Evolutionary conservation across 2,888 invertebrate genomes (phyloP), one percentile per base, ranked within the genome.

Genomic region (Pristionchus japonicus): DNA sequence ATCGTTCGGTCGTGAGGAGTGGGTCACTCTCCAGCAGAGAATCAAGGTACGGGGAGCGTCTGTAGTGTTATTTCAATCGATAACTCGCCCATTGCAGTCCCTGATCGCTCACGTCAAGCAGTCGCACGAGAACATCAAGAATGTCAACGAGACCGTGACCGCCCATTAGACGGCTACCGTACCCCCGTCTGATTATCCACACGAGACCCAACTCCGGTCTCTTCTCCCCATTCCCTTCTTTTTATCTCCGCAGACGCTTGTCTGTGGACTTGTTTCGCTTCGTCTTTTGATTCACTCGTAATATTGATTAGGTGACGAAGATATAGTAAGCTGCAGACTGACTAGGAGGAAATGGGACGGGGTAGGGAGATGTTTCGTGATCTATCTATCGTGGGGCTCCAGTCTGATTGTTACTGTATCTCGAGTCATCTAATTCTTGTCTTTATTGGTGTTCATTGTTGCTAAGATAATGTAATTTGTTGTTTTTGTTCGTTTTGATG

Each of bases 1-100:
- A 82, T 87, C 89, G 70, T 94, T 94, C 89, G 93, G 92, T 61
- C 88, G 91, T 11, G 91, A 92, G 13, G 93, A 94, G 88, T 94
- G 94, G 94, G 88, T 89, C 40, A 70, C 86, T 13, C 86, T 86
- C 34, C 86, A 86, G 64, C 37, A 61, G 43, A 57, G 85, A 64
- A 61, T 85, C 64, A 85, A 43, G 64, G 85, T 85, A 20, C 6
- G 40, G 1, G 2, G 3, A 27, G 82, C n/a, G 34, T 34, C n/a
- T 27, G 43, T 80, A n/a, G 23, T 82, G 34, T 52, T 34, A 17
- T 37, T 40, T 23, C 3, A 15, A 80, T 52, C 52, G 83, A 34
- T 34, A 23, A 57, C 31, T 57, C 9, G 23, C n/a, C 31, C 31
- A 17, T 61, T 85, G 23, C 85, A 86, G 86, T 67, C 89, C 7